Conservation (phyloP, 2,888 invertebrate genomes). For the Empis livida region DNA sequence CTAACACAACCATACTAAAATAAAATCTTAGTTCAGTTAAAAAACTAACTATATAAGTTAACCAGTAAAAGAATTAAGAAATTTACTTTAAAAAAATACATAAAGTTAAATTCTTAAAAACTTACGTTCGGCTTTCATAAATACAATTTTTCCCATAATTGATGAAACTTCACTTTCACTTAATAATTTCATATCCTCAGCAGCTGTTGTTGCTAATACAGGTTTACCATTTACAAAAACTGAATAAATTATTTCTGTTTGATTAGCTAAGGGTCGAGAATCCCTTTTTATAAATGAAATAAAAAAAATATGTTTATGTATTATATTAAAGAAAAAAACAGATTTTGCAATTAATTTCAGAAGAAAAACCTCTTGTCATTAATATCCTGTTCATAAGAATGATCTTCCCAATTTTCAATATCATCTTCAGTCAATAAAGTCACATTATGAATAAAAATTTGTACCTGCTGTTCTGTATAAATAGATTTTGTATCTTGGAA, state of each 20-base stretch:
- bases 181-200: slow-evolving; percentile 70
- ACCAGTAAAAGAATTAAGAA: too few relatives aligned
- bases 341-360: neutral
- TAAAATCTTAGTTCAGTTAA: too few relatives aligned
- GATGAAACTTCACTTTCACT: slow-evolving; percentile 61
- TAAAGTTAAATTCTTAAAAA: slow-evolving; percentile 12
- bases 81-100: too few relatives aligned
- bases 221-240: slow-evolving; percentile 68
- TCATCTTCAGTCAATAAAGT: slow-evolving; percentile 40
- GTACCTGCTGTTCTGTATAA: slow-evolving; percentile 39
- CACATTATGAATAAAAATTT: slow-evolving; percentile 55
- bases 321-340: too few relatives aligned
- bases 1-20: too few relatives aligned
- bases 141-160: slow-evolving; percentile 60
- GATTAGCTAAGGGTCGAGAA: slow-evolving; percentile 31
- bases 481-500: slow-evolving; percentile 14
- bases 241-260: slow-evolving; percentile 59
- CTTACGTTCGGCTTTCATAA: slow-evolving; percentile 79
- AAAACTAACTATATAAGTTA: too few relatives aligned
- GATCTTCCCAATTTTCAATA: slow-evolving; percentile 20
- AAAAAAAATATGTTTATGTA: too few relatives aligned
- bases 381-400: slow-evolving; percentile 20
- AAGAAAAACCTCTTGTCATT: slow-evolving; percentile 28
- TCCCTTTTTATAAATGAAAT: slow-evolving; percentile 16
- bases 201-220: slow-evolving; percentile 66